Evolutionary conservation across 2,888 invertebrate genomes (phyloP).

Genomic region (Ophion slaviceki): DNA sequence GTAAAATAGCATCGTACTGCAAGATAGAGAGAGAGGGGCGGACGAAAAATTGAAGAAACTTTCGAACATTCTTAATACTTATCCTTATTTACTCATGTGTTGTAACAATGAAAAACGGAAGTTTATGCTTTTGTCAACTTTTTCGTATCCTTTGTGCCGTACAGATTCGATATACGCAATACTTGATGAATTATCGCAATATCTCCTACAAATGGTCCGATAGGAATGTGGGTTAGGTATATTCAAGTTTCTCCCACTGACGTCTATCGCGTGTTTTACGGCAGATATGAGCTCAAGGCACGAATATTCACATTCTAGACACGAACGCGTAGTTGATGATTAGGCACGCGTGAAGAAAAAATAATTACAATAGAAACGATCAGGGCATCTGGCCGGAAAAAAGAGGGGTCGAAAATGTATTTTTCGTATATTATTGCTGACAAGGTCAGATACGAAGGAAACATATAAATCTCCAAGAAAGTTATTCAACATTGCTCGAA

Average conservation of each 20-base stretch:
- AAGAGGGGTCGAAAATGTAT: too few species aligned
- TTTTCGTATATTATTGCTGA: too few species aligned
- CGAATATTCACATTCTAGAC: slow-evolving; percentile 1
- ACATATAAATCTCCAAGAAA: not conserved
- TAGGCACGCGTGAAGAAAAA: not conserved
- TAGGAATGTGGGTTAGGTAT: not conserved
- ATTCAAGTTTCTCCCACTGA: not conserved
- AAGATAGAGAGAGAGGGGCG: not conserved
- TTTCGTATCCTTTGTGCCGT: not conserved
- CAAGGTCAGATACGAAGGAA: not conserved
- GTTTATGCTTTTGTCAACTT: not conserved
- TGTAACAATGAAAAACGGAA: not conserved
- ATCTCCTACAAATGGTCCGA: slow-evolving; percentile 15
- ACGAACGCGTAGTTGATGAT: slow-evolving; percentile 14
- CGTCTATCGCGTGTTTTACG: slow-evolving; percentile 14
- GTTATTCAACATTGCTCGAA: not conserved
- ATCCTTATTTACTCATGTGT: not conserved
- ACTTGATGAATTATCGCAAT: slow-evolving; percentile 1
- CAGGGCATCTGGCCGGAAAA: too few species aligned
- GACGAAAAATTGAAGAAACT: not conserved
- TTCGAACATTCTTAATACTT: not conserved
- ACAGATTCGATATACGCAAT: not conserved
- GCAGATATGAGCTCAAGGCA: slow-evolving; percentile 3
- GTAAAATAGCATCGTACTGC: not conserved
- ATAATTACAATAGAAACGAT: not conserved